These are phyloP conservation scores for Hyla sarda DNA, from an alignment of 2,113 vertebrate species.

Conservation along the genomic window DNA sequence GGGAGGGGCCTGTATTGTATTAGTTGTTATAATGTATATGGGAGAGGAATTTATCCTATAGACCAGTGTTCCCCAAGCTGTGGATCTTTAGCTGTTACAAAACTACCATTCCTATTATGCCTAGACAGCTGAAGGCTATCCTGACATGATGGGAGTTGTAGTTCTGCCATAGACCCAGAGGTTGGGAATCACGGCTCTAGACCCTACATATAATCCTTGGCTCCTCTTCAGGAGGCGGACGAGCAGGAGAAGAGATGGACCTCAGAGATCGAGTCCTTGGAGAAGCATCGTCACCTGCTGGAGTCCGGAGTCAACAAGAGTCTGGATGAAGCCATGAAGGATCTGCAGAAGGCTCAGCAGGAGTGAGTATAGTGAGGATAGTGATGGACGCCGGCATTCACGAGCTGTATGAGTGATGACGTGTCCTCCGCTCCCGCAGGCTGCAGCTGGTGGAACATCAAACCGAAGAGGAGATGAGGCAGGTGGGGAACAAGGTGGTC, in stretches of 20 bases:
- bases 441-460: constrained; percentile 74
- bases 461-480: constrained; percentile 76
- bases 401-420: background rate
- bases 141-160: too few species aligned
- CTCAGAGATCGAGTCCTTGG: constrained; percentile 71
- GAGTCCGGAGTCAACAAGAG: constrained; percentile 75
- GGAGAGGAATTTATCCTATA: too few species aligned
- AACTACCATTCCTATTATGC: too few species aligned
- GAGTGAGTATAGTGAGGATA: constrained; percentile 67
- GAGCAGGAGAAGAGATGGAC: constrained; percentile 74
- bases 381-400: background rate
- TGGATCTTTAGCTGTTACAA: too few species aligned
- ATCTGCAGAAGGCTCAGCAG: constrained; percentile 71
- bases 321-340: constrained; percentile 73
- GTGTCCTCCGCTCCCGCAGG: constrained; percentile 57
- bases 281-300: constrained; percentile 74
- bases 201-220: background rate
- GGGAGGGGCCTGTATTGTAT: background rate
- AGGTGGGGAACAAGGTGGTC: constrained; percentile 71
- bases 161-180: too few species aligned
- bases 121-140: too few species aligned
- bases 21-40: background rate
- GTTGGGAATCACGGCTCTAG: background rate
- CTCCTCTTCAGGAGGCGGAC: constrained; percentile 69
- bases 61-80: too few species aligned